Percentiles rank a stretch among this genome's conserved stretches.
phyloP scores from a whole-genome alignment of 1,140 invertebrate genomes.

The Zelostemma sp. region DNA sequence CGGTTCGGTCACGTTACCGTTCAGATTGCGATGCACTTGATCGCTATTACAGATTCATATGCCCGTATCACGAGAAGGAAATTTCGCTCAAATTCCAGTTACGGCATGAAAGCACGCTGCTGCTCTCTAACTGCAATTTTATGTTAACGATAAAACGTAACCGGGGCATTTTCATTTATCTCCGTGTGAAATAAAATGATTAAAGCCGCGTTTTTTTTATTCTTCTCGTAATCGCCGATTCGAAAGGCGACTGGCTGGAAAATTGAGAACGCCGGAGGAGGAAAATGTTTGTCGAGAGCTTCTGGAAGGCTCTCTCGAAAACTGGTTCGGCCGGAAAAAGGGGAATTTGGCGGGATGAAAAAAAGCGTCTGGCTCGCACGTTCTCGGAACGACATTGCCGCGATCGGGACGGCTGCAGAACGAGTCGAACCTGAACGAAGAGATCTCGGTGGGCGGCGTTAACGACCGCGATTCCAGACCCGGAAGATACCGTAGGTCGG shows the following conservation, averaged over 20 bases:
- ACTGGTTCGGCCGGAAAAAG: constrained; percentile 1
- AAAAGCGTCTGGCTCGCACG: neutral
- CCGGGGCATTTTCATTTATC: neutral
- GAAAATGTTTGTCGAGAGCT: too few species aligned
- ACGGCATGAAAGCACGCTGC: neutral
- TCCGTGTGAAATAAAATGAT: constrained; percentile 1
- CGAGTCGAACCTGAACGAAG: constrained; percentile 37
- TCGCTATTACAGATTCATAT: constrained; percentile 45
- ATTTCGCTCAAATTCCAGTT: neutral
- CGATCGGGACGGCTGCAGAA: constrained; percentile 16
- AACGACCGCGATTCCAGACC: constrained; percentile 44
- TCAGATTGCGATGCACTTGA: constrained; percentile 47
- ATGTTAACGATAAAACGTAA: neutral
- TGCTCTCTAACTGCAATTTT: neutral
- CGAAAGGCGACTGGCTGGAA: too few species aligned
- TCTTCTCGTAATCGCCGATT: too few species aligned
- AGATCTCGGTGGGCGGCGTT: constrained; percentile 44
- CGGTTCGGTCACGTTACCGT: constrained; percentile 50
- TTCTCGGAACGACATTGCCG: constrained; percentile 5
- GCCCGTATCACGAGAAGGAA: constrained; percentile 29
- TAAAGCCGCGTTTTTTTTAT: too few species aligned
- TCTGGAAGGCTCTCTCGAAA: neutral
- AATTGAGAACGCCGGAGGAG: too few species aligned
- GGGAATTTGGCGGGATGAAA: constrained; percentile 6
- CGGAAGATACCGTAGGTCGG: constrained; percentile 50